Evolutionary conservation across 2,113 vertebrate species (phyloP), one percentile per base, ranked within the genome.

Genomic region (Phalacrocorax pelagicus): DNA sequence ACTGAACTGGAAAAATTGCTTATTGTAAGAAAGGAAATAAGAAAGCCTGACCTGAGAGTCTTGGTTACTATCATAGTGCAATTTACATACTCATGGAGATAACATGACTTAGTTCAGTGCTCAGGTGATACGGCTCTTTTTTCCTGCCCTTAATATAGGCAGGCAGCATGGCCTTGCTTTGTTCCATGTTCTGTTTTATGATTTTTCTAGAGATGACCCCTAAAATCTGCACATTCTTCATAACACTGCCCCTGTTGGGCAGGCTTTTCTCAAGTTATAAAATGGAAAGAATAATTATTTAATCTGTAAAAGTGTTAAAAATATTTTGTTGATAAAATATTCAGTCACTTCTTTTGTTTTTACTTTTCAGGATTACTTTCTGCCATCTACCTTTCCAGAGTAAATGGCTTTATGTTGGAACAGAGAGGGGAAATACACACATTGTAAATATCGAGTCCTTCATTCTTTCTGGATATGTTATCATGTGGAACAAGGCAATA

Each of bases 401-500:
- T 98, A 99, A 99, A 98, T 99, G 99, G 99, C 99, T 99, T 85
- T 99, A 99, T 40, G 99, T 99, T 96, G 99, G 99, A 91, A 99
- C 99, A 52, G 99, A 99, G 97, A 98, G 99, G 22, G 99, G 99
- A 94, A 99, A 99, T 97, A 99, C 99, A 79, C 99, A 99, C 97
- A 99, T 99, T 94, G 99, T 99, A 98, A 99, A 99, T 98, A 99
- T 99, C 26, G 99, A 99, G 96, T 99, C 99, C 97, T 99, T 99
- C 96, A 94, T 99, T 97, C 98, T 99, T 97, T 99, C 99, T 57
- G 99, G 99, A 98, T 99, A 99, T 57, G 99, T 99, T 97, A 99
- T 99, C 96, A 99, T 99, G 99, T 99, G 99, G 99, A 99, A 99
- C 98, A 99, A 99, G 98, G 99, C 99, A 97, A 99, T 99, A 97